These are phyloP conservation scores for Megamerina dolium DNA, from an alignment of 2,888 invertebrate genomes.

Conservation along the genomic window DNA sequence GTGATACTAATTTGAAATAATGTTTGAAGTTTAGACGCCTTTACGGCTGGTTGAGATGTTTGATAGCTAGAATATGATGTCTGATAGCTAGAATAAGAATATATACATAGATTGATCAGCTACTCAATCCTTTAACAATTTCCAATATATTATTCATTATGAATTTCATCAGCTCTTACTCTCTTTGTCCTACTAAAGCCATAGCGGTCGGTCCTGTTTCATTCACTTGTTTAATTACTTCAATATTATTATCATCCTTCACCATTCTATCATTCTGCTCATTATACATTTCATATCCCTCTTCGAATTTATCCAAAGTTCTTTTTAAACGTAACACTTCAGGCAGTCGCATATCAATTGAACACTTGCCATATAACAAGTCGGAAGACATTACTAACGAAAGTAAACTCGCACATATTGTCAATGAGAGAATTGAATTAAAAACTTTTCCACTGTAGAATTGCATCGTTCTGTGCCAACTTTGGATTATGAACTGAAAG, in stretches of 20 bases:
- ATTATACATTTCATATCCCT: not conserved
- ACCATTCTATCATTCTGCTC: not conserved
- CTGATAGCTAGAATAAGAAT: slow-evolving; percentile 13
- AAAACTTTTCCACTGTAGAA: not conserved
- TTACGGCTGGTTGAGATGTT: slow-evolving; percentile 47
- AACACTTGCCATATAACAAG: slow-evolving; percentile 24
- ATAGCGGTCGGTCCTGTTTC: slow-evolving; percentile 1
- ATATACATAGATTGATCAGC: not conserved
- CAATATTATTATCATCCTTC: not conserved
- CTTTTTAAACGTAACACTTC: slow-evolving; percentile 59
- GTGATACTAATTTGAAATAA: slow-evolving; percentile 75
- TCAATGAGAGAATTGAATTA: too few relatives aligned
- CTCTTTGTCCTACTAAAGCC: not conserved
- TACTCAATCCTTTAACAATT: not conserved
- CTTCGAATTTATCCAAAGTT: slow-evolving; percentile 24
- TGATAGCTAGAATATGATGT: slow-evolving; percentile 19
- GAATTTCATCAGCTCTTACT: too few relatives aligned
- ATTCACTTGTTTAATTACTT: not conserved
- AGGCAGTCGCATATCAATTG: slow-evolving; percentile 65
- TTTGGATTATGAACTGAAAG: too few relatives aligned
- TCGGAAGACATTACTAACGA: too few relatives aligned
- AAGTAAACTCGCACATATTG: too few relatives aligned
- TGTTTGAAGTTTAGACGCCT: slow-evolving; percentile 62
- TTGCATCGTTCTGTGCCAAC: not conserved
- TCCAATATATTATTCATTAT: too few relatives aligned